Conservation (phyloP, 2,888 invertebrate species). For the Nomada fabriciana region DNA sequence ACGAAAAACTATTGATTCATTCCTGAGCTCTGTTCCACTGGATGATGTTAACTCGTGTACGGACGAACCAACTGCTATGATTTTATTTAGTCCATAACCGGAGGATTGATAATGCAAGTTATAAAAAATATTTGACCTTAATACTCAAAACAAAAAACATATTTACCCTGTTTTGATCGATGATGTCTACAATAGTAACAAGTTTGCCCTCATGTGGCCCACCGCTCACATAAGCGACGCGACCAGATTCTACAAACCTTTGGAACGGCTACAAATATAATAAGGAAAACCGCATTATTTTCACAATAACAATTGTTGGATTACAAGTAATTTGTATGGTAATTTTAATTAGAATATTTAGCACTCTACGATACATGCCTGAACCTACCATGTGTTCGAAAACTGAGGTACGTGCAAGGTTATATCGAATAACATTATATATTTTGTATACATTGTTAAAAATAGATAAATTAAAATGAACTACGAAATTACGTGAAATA, state of each 20-base stretch:
- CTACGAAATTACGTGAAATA: neutral
- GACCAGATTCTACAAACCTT: slow-evolving; percentile 98
- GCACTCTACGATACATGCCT: neutral
- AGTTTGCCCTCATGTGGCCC: slow-evolving; percentile 96
- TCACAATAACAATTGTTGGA: neutral
- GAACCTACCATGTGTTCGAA: slow-evolving; percentile 67
- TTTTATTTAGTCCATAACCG: too few species aligned
- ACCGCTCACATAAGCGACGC: slow-evolving; percentile 97
- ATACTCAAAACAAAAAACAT: slow-evolving; percentile 4
- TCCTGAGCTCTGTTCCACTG: too few species aligned
- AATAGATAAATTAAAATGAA: slow-evolving; percentile 17
- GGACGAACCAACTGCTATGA: too few species aligned
- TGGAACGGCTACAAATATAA: slow-evolving; percentile 90
- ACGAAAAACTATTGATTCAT: too few species aligned
- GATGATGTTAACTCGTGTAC: too few species aligned
- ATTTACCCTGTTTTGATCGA: slow-evolving; percentile 96
- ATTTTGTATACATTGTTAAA: neutral
- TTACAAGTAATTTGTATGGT: neutral
- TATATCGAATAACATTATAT: slow-evolving; percentile 45
- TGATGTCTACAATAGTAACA: slow-evolving; percentile 97
- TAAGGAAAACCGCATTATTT: neutral
- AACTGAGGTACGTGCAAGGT: slow-evolving; percentile 50
- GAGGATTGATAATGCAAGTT: neutral
- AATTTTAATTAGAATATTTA: neutral
- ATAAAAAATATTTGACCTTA: neutral